Evolutionary conservation across 2,888 invertebrate species (phyloP).

Genomic region (Stratiomys singularior): DNA sequence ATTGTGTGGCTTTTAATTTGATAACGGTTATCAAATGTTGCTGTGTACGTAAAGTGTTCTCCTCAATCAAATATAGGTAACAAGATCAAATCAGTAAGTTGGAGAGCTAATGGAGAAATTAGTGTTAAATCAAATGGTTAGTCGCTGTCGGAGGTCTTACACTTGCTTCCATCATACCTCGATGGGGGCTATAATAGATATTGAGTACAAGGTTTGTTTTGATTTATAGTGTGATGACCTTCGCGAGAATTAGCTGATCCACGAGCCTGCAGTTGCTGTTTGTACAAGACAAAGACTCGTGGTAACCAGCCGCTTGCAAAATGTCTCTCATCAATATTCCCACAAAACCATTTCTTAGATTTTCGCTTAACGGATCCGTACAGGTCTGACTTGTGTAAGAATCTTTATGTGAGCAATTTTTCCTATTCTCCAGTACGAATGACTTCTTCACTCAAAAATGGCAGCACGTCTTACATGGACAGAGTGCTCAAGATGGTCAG

Average conservation of each 20-base stretch:
- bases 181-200: too few relatives aligned
- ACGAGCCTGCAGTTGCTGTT: background rate
- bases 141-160: background rate
- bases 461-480: background rate
- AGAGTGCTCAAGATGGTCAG: background rate
- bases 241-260: background rate
- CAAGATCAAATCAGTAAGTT: conserved; percentile 27
- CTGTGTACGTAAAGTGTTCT: background rate
- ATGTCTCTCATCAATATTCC: background rate
- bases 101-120: conserved; percentile 9
- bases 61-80: conserved; percentile 31
- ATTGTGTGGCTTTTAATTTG: conserved; percentile 23
- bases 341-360: background rate
- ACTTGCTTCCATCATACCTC: too few relatives aligned
- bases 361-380: background rate
- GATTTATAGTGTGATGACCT: too few relatives aligned
- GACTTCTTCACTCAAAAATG: background rate
- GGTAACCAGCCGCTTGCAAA: background rate
- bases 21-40: conserved; percentile 17
- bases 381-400: background rate
- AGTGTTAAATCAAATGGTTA: background rate
- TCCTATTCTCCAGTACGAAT: background rate
- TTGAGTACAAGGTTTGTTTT: too few relatives aligned
- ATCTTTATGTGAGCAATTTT: background rate
- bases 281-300: too few relatives aligned